These are phyloP conservation scores for Metalampra italica DNA, from an alignment of 2,888 invertebrate species.

Conservation along the genomic window DNA sequence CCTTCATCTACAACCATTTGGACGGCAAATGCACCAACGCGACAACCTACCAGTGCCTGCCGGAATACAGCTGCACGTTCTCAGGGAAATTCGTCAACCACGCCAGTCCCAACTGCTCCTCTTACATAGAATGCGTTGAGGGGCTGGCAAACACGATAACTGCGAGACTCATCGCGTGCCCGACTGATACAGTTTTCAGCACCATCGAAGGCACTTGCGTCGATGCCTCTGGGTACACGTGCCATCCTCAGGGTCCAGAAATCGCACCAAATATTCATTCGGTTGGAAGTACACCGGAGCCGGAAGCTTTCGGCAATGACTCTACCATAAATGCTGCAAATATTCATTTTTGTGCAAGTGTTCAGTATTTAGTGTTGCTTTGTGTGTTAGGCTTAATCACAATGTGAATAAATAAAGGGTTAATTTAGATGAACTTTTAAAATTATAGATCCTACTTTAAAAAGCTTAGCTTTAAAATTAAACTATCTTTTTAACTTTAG, in stretches of 20 bases:
- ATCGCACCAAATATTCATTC: no score
- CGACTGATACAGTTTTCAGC: conserved; percentile 37
- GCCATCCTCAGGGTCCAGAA: conserved; percentile 13
- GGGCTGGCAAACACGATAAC: conserved; percentile 40
- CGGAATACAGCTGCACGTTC: conserved; percentile 40
- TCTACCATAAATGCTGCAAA: no score
- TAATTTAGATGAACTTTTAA: no score
- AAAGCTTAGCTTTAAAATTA: no score
- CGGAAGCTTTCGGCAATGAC: no score
- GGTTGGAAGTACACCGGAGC: no score
- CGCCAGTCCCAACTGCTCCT: conserved; percentile 31
- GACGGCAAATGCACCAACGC: conserved; percentile 57
- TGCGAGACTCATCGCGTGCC: conserved; percentile 49
- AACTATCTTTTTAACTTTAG: no score
- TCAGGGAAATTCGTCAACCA: conserved; percentile 36
- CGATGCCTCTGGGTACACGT: conserved; percentile 27
- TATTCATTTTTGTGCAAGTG: no score
- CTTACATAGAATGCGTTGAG: conserved; percentile 48
- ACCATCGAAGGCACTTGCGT: conserved; percentile 34
- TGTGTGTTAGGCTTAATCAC: no score
- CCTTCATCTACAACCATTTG: conserved; percentile 53
- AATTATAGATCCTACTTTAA: no score
- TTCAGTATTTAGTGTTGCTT: no score
- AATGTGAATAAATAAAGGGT: no score
- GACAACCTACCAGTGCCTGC: conserved; percentile 49